Evolutionary conservation across 2,888 invertebrate genomes (phyloP).

Genomic region (Synergus umbraculus): DNA sequence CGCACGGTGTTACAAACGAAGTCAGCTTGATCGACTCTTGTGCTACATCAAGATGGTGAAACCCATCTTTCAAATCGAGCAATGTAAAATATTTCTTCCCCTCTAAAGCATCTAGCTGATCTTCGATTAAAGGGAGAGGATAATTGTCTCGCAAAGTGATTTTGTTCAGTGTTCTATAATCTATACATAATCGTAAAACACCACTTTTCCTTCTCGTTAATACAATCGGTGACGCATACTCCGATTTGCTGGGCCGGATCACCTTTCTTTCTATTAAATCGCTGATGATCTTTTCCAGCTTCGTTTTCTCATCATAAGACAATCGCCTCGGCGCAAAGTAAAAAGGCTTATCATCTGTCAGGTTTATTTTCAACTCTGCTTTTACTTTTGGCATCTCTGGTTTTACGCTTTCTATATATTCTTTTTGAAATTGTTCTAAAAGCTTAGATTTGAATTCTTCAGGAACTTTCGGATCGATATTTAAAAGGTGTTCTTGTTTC

Average conservation of each 20-base stretch:
- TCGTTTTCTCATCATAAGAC: conserved; percentile 1
- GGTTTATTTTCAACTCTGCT: no score
- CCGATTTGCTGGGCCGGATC: conserved; percentile 50
- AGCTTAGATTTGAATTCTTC: neutral
- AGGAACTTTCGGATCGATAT: neutral
- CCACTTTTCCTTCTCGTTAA: conserved; percentile 60
- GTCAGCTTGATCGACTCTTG: no score
- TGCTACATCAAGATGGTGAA: conserved; percentile 54
- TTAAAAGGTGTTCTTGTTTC: neutral
- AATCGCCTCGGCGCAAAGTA: no score
- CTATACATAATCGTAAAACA: conserved; percentile 60
- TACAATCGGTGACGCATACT: conserved; percentile 52
- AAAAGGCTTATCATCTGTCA: no score
- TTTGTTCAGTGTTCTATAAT: conserved; percentile 62
- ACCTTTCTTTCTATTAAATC: conserved; percentile 44
- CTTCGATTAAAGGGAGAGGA: conserved; percentile 60
- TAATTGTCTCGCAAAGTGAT: conserved; percentile 58
- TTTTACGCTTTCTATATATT: neutral
- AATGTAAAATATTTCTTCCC: conserved; percentile 61
- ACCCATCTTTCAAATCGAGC: conserved; percentile 65
- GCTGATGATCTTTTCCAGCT: conserved; percentile 42
- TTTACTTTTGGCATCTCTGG: neutral
- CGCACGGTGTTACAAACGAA: no score
- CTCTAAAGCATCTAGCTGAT: conserved; percentile 59
- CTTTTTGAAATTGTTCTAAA: neutral